Conservation (phyloP, 2,888 invertebrate genomes). For the Serripes groenlandicus region DNA sequence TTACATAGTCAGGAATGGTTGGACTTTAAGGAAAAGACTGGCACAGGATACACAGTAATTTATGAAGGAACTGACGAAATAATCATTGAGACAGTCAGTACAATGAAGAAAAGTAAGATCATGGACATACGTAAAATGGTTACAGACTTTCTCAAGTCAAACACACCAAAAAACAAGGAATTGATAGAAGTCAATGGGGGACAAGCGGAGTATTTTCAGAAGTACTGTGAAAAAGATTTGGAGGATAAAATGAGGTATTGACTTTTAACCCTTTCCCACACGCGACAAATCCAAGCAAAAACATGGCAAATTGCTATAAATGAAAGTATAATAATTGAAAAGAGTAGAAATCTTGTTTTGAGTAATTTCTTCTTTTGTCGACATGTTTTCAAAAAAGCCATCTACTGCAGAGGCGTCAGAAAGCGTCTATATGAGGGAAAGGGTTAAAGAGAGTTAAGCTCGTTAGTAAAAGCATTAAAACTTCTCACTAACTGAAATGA, state of each 20-base stretch:
- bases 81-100: neutral
- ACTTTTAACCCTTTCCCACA: neutral
- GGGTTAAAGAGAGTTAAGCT: too few relatives aligned
- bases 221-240: constrained; percentile 1
- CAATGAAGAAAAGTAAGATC: constrained; percentile 7
- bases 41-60: neutral
- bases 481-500: too few relatives aligned
- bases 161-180: constrained; percentile 1
- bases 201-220: constrained; percentile 33
- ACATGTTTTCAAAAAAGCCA: too few relatives aligned
- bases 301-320: too few relatives aligned
- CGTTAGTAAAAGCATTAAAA: too few relatives aligned
- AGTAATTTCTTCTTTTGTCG: too few relatives aligned
- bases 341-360: too few relatives aligned
- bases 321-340: too few relatives aligned
- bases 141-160: constrained; percentile 17
- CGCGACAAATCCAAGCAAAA: too few relatives aligned
- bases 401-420: too few relatives aligned
- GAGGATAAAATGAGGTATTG: constrained; percentile 1
- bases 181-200: constrained; percentile 22
- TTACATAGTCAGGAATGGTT: neutral
- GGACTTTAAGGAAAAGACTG: neutral
- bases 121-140: constrained; percentile 5
- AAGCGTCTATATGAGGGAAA: too few relatives aligned
- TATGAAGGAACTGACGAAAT: constrained; percentile 7